phyloP scores from a whole-genome alignment of 2,797 vertebrate genomes.

The Peromyscus aztecus region DNA sequence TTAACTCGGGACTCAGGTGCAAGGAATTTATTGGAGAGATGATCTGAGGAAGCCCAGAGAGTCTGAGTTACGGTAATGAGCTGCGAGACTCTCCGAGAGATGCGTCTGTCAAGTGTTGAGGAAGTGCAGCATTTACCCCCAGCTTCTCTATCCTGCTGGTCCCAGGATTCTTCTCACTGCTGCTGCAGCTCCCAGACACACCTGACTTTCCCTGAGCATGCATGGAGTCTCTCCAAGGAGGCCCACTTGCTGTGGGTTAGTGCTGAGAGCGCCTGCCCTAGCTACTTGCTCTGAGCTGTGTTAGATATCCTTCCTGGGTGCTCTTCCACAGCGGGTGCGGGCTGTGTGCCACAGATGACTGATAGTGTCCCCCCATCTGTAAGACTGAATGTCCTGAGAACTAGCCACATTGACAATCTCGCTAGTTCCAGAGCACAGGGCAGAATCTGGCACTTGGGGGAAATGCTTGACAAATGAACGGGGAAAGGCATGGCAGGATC shows the following conservation, averaged over 20 bases:
- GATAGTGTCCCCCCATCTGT: neutral
- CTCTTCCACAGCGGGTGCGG: neutral
- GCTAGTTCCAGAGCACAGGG: neutral
- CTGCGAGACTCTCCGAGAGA: neutral
- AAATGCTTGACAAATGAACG: neutral
- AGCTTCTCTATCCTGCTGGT: neutral
- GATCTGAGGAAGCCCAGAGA: neutral
- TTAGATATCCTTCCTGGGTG: neutral
- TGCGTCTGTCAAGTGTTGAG: neutral
- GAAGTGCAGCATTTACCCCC: neutral
- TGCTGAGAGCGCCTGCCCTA: neutral
- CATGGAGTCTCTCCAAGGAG: neutral
- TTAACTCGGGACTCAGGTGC: neutral
- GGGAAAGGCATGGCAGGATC: neutral
- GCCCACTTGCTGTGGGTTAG: neutral
- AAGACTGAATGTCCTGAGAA: neutral
- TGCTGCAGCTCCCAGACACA: neutral
- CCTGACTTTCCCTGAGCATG: neutral
- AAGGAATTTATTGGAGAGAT: neutral
- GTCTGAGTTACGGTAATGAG: neutral
- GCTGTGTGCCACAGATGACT: neutral
- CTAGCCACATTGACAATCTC: neutral
- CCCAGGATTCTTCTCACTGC: neutral
- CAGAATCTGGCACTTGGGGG: neutral
- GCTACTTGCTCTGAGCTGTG: no score